Evolutionary conservation across 2,113 vertebrate genomes (phyloP).

Genomic region (Tympanuchus pallidicinctus): DNA sequence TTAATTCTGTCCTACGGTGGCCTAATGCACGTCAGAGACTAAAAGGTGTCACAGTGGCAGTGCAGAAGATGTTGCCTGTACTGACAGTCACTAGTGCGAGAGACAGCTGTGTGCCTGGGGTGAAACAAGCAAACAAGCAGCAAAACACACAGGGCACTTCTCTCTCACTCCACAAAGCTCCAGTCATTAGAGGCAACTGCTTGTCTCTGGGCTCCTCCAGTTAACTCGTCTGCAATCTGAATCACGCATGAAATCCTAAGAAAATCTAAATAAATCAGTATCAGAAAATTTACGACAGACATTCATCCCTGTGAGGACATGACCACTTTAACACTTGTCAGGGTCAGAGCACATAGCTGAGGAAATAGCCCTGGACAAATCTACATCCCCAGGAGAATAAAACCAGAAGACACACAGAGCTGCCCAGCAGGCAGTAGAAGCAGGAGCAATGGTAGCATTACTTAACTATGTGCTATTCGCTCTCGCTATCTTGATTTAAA

Average conservation of each 20-base stretch:
- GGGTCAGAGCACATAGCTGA: constrained; percentile 22
- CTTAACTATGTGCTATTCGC: constrained; percentile 63
- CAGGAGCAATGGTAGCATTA: constrained; percentile 39
- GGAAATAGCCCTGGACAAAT: constrained; percentile 11
- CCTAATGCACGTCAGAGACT: background rate
- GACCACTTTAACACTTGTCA: constrained; percentile 23
- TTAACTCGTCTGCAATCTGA: background rate
- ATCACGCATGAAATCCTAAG: background rate
- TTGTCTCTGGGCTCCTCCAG: background rate
- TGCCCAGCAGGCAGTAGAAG: constrained; percentile 44
- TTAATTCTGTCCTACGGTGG: background rate
- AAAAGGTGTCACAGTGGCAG: background rate
- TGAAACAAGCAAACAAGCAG: constrained; percentile 26
- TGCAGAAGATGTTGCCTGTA: background rate
- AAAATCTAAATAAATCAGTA: constrained; percentile 49
- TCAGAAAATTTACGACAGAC: background rate
- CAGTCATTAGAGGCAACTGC: background rate
- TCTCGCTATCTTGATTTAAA: constrained; percentile 68
- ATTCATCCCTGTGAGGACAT: background rate
- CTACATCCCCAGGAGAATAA: background rate
- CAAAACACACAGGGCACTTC: background rate
- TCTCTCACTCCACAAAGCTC: background rate
- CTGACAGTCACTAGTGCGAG: background rate
- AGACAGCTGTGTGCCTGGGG: background rate
- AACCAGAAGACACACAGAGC: constrained; percentile 11